Percentiles rank a stretch among this genome's conserved stretches.
phyloP scores from a whole-genome alignment of 2,888 invertebrate genomes.

The Diarsia rubi region DNA sequence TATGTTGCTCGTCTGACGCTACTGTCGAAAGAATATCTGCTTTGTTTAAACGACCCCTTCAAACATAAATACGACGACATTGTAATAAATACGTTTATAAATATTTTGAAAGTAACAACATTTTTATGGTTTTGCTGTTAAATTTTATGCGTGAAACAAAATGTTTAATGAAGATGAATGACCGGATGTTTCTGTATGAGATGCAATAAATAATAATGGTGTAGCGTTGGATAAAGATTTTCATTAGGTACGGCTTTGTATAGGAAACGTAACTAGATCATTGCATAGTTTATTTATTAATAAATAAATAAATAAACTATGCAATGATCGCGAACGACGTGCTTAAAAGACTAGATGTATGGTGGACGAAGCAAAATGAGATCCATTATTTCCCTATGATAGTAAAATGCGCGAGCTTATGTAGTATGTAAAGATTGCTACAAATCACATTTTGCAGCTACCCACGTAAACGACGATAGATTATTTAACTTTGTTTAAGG shows the following conservation, averaged over 20 bases:
- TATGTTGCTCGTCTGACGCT: slow-evolving; percentile 10
- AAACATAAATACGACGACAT: slow-evolving; percentile 18
- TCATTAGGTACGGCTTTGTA: background rate
- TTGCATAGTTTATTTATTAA: too few species aligned
- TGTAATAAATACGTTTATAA: slow-evolving; percentile 6
- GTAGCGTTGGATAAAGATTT: background rate
- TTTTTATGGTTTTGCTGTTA: slow-evolving; percentile 17
- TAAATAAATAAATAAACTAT: too few species aligned
- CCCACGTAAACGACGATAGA: background rate
- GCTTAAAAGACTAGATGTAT: background rate
- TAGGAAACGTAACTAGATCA: background rate
- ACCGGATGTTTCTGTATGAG: slow-evolving; percentile 19
- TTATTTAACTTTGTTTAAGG: background rate
- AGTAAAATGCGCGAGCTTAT: background rate
- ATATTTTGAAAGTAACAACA: slow-evolving; percentile 28
- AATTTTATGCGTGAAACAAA: slow-evolving; percentile 7
- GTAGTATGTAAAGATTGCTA: background rate
- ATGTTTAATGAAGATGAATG: slow-evolving; percentile 18
- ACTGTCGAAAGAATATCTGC: slow-evolving; percentile 19
- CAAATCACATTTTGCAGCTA: background rate
- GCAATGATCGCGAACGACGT: background rate
- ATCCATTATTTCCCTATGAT: background rate
- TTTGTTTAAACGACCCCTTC: slow-evolving; percentile 3
- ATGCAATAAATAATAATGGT: slow-evolving; percentile 19
- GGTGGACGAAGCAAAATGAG: background rate